phyloP scores from a whole-genome alignment of 2,797 vertebrate genomes.

The Phrynocephalus vlangalii region DNA sequence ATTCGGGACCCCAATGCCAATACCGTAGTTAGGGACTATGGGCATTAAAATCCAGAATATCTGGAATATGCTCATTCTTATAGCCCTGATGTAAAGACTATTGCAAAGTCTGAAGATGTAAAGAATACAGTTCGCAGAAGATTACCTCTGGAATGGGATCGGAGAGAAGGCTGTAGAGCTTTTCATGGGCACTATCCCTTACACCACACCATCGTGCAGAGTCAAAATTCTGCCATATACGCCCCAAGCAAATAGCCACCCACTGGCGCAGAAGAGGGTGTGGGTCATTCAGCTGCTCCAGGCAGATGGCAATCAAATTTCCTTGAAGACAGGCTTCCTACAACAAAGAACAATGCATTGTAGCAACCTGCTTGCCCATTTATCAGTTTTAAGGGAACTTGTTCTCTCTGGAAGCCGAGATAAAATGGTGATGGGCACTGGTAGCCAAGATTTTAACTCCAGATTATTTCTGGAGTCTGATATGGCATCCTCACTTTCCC shows the following conservation, averaged over 20 bases:
- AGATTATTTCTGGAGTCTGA: background rate
- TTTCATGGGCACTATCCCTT: slow-evolving; percentile 96
- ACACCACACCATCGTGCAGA: slow-evolving; percentile 96
- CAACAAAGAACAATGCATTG: slow-evolving; percentile 20
- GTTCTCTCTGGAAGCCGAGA: background rate
- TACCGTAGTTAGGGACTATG: background rate
- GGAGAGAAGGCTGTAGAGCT: slow-evolving; percentile 95
- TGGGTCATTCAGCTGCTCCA: slow-evolving; percentile 96
- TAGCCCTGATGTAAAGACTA: background rate
- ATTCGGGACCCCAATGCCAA: background rate
- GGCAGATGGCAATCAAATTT: slow-evolving; percentile 96
- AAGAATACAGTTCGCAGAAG: background rate
- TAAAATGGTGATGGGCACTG: slow-evolving; percentile 23
- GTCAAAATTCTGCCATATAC: slow-evolving; percentile 99
- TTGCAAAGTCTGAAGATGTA: too few species aligned
- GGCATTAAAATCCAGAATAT: background rate
- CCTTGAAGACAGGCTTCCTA: slow-evolving; percentile 97
- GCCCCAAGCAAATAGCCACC: slow-evolving; percentile 96
- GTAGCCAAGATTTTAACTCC: background rate
- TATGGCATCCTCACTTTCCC: background rate
- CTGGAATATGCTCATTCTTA: background rate
- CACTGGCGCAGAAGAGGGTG: slow-evolving; percentile 96
- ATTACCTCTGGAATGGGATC: slow-evolving; percentile 96
- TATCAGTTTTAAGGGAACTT: background rate
- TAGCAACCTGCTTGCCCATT: slow-evolving; percentile 34